These are phyloP conservation scores for Drosophila quinaria DNA, from an alignment of 2,888 invertebrate genomes.

Conservation along the genomic window DNA sequence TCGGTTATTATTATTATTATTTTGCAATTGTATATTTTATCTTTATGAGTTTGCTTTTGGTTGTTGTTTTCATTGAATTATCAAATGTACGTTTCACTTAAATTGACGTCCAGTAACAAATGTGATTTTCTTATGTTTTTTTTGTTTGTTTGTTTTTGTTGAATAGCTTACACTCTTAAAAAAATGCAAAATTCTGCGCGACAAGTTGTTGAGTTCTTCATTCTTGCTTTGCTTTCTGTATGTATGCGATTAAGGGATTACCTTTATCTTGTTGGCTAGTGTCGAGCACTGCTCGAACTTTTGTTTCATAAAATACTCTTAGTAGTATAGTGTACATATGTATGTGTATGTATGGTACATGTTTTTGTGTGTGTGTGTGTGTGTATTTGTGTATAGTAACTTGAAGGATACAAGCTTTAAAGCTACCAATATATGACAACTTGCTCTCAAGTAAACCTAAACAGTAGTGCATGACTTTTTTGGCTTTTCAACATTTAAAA, in stretches of 20 bases:
- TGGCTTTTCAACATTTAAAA: constrained; percentile 76
- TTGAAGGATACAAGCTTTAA: constrained; percentile 80
- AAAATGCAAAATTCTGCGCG: constrained; percentile 85
- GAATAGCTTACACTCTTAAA: constrained; percentile 71
- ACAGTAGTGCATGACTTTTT: constrained; percentile 78
- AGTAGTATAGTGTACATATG: constrained; percentile 67
- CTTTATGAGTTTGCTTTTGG: constrained; percentile 20
- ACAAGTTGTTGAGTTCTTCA: constrained; percentile 55
- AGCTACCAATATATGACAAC: constrained; percentile 79
- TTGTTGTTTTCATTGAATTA: constrained; percentile 34
- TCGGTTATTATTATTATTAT: constrained; percentile 25
- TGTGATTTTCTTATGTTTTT: constrained; percentile 32
- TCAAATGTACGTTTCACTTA: constrained; percentile 54
- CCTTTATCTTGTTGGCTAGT: constrained; percentile 42
- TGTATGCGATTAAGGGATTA: constrained; percentile 38
- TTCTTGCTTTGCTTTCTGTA: constrained; percentile 29
- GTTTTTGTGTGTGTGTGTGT: constrained; percentile 29
- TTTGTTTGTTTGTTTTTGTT: constrained; percentile 14
- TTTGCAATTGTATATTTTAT: constrained; percentile 9
- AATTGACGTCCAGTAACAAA: constrained; percentile 75
- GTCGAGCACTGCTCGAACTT: constrained; percentile 67
- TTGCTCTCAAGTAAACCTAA: constrained; percentile 76
- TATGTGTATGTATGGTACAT: constrained; percentile 41
- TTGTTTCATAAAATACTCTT: constrained; percentile 72
- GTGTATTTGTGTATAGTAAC: constrained; percentile 55